A percentile compares a stretch with the other conserved stretches of the same genome.
These are phyloP conservation scores for Lasioglossum vierecki DNA, from an alignment of 2,888 invertebrate species.

Conservation along the genomic window DNA sequence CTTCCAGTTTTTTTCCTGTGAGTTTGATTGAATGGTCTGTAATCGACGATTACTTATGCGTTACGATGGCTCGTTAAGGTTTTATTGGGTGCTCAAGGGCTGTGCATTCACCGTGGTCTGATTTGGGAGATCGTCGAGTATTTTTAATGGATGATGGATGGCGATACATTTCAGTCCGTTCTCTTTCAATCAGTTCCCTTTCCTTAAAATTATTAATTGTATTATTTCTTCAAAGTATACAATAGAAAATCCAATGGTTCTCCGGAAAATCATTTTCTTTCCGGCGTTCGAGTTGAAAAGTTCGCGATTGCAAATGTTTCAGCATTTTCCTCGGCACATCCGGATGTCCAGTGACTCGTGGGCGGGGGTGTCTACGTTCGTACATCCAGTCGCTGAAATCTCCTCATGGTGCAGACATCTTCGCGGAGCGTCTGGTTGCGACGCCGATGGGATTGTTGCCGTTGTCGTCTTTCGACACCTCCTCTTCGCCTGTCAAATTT, in stretches of 20 bases:
- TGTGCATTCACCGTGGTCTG: neutral
- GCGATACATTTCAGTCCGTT: neutral
- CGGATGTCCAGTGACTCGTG: neutral
- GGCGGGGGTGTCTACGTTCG: neutral
- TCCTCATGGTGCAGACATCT: neutral
- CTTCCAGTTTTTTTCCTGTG: neutral
- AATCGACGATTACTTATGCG: slow-evolving; percentile 14
- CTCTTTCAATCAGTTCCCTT: neutral
- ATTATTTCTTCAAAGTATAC: neutral
- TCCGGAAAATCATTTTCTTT: neutral
- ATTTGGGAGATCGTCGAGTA: neutral
- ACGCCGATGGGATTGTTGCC: slow-evolving; percentile 15
- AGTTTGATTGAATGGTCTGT: neutral
- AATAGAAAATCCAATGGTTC: neutral
- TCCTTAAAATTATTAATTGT: neutral
- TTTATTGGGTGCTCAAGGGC: neutral
- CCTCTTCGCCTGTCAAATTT: slow-evolving; percentile 38
- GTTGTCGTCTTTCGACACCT: slow-evolving; percentile 29
- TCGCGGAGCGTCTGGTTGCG: slow-evolving; percentile 19
- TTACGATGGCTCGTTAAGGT: neutral
- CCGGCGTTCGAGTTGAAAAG: neutral
- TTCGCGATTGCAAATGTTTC: neutral
- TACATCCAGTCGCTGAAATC: neutral
- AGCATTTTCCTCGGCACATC: neutral
- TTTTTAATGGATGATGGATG: neutral